Evolutionary conservation across 2,797 vertebrate species (phyloP).

Genomic region (Notolabrus celidotus): DNA sequence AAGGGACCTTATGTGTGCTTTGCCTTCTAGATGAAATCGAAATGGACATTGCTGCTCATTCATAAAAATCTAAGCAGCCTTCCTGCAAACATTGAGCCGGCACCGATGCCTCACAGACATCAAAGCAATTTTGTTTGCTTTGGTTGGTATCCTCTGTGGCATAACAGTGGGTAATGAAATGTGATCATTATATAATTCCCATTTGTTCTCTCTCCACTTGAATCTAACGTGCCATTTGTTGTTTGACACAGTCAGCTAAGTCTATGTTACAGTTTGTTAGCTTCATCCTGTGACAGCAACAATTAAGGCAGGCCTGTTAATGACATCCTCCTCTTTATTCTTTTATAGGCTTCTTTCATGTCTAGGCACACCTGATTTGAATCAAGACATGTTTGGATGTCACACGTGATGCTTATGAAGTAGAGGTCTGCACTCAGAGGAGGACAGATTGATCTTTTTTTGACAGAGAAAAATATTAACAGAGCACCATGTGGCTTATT

Average conservation of each 20-base stretch:
- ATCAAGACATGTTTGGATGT: neutral
- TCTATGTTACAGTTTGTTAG: constrained; percentile 61
- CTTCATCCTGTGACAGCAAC: constrained; percentile 52
- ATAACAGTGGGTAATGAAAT: constrained; percentile 79
- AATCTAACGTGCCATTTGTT: constrained; percentile 70
- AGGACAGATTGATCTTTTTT: no score
- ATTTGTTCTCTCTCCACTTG: constrained; percentile 75
- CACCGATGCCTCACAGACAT: constrained; percentile 72
- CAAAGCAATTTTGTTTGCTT: constrained; percentile 78
- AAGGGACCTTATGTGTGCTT: constrained; percentile 48
- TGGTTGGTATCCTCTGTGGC: constrained; percentile 78
- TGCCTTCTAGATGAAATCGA: constrained; percentile 54
- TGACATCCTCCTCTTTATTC: constrained; percentile 8
- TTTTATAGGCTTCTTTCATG: constrained; percentile 2
- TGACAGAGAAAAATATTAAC: no score
- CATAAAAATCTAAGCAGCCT: constrained; percentile 73
- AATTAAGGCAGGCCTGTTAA: constrained; percentile 45
- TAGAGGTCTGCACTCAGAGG: no score
- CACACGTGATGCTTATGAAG: neutral
- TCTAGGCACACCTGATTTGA: neutral
- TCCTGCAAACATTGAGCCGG: constrained; percentile 62
- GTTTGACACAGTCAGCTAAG: constrained; percentile 73
- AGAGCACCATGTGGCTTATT: no score
- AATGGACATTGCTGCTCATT: constrained; percentile 74
- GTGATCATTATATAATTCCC: constrained; percentile 80